These are phyloP conservation scores for Harpagoxenus sublaevis DNA, from an alignment of 2,888 invertebrate species.

Conservation along the genomic window DNA sequence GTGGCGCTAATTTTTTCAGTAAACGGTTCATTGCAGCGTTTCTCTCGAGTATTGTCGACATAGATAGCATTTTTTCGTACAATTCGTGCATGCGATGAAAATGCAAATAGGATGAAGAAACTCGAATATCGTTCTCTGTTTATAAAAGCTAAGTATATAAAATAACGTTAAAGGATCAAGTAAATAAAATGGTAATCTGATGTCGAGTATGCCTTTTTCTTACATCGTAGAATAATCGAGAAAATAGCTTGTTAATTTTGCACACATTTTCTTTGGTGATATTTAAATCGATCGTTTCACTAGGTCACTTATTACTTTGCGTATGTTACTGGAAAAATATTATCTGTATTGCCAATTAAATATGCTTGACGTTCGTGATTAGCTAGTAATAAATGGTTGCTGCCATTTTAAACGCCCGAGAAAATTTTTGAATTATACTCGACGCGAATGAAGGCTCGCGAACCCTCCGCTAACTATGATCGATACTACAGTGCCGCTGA, in stretches of 20 bases:
- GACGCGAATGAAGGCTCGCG: conserved; percentile 22
- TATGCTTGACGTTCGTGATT: not conserved
- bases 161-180: conserved; percentile 9
- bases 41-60: conserved; percentile 8
- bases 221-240: not conserved
- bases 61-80: conserved; percentile 3
- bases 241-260: not conserved
- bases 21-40: conserved; percentile 25
- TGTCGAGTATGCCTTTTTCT: not conserved
- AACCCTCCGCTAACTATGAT: conserved; percentile 49
- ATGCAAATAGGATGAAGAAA: not conserved
- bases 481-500: conserved; percentile 39
- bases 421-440: conserved; percentile 37
- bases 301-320: not conserved
- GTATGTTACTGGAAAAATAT: not conserved
- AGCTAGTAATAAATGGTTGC: not conserved
- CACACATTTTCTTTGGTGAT: not conserved
- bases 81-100: conserved; percentile 27
- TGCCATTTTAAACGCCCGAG: conserved; percentile 1
- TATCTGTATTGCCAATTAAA: not conserved
- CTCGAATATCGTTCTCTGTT: not conserved
- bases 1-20: conserved; percentile 39
- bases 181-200: not conserved
- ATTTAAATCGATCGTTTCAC: not conserved
- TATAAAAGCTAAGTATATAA: not conserved